phyloP scores from a whole-genome alignment of 2,113 vertebrate species.

The Naja naja region DNA sequence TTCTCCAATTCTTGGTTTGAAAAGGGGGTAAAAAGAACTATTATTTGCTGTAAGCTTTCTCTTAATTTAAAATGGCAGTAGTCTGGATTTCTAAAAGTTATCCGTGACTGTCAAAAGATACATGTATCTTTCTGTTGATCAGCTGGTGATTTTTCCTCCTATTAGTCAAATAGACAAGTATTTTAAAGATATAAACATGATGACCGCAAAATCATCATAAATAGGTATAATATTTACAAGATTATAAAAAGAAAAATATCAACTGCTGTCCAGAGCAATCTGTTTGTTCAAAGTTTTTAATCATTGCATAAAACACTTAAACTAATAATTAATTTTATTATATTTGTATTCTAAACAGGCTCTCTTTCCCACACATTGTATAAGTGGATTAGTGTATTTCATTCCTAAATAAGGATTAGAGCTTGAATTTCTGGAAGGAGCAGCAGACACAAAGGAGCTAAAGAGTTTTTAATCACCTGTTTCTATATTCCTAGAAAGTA shows the following conservation, averaged over 20 bases:
- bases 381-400: not conserved
- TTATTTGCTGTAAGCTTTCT: not conserved
- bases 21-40: not conserved
- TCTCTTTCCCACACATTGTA: not conserved
- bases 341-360: not conserved
- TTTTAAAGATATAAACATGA: not conserved
- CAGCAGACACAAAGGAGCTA: not conserved
- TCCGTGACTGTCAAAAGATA: not conserved
- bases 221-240: not conserved
- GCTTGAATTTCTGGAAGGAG: not conserved
- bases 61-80: not conserved
- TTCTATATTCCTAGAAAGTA: not conserved
- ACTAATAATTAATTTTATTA: not conserved
- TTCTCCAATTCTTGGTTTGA: not conserved
- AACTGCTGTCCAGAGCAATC: not conserved
- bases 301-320: not conserved
- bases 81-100: not conserved
- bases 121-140: not conserved
- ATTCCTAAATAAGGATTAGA: not conserved
- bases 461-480: not conserved
- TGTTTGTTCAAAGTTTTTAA: not conserved
- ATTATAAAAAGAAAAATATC: not conserved
- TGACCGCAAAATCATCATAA: not conserved
- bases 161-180: not conserved
- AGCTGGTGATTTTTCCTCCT: not conserved